phyloP scores from a whole-genome alignment of 2,797 vertebrate species.

The Sebastes baramenuke region DNA sequence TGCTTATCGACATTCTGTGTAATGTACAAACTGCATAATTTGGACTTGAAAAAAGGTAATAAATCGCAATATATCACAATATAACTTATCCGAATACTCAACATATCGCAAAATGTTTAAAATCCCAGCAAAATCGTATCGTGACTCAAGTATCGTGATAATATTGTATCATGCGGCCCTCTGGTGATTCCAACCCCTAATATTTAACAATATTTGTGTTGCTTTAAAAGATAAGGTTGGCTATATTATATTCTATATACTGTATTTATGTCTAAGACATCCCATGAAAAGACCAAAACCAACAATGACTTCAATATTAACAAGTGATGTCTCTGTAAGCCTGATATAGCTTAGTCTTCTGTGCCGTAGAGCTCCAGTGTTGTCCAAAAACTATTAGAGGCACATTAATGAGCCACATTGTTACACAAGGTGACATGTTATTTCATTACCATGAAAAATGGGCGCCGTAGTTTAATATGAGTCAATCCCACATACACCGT shows the following conservation, averaged over 20 bases:
- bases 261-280: neutral
- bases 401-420: neutral
- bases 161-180: too few relatives aligned
- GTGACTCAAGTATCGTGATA: too few relatives aligned
- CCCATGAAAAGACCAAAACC: neutral
- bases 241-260: neutral
- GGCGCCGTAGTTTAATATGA: neutral
- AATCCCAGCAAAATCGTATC: too few relatives aligned
- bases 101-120: too few relatives aligned
- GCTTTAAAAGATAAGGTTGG: neutral
- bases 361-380: neutral
- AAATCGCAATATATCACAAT: too few relatives aligned
- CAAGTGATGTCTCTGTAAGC: neutral
- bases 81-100: too few relatives aligned
- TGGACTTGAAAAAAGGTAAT: too few relatives aligned
- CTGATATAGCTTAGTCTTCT: neutral
- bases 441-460: neutral
- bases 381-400: neutral
- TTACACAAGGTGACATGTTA: neutral
- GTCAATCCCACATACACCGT: neutral
- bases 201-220: neutral
- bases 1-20: too few relatives aligned
- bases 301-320: neutral
- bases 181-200: too few relatives aligned
- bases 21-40: too few relatives aligned